A percentile compares a stretch with the other conserved stretches of the same genome.
phyloP scores from a whole-genome alignment of 2,113 vertebrate species.

The Lophochroa leadbeateri region DNA sequence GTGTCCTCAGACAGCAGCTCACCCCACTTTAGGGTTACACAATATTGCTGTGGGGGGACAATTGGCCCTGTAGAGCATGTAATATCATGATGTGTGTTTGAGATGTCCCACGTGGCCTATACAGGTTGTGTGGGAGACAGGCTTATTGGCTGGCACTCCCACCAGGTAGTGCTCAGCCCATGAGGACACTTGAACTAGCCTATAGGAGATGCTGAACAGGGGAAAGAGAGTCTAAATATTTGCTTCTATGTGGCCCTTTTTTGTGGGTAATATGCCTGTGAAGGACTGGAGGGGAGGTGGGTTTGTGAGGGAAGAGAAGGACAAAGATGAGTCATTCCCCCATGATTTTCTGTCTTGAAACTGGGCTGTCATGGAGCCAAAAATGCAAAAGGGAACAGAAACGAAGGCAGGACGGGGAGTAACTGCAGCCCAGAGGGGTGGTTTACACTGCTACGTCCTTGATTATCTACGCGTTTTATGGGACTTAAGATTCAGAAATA shows the following conservation, averaged over 20 bases:
- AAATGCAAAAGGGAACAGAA: not conserved
- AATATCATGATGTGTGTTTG: not conserved
- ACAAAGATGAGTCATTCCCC: not conserved
- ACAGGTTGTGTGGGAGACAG: not conserved
- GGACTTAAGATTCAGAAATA: not conserved
- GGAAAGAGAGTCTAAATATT: not conserved
- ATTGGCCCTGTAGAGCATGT: fast-evolving
- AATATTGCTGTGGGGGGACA: not conserved
- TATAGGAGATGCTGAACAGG: not conserved
- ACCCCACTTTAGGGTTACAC: not conserved
- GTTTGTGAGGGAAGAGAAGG: not conserved
- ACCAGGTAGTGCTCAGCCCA: not conserved
- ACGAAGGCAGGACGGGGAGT: not conserved
- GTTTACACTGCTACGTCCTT: not conserved
- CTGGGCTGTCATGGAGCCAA: not conserved
- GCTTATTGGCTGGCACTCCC: not conserved
- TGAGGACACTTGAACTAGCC: not conserved
- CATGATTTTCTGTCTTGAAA: not conserved
- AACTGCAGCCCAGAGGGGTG: not conserved
- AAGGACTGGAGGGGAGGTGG: not conserved
- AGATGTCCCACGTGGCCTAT: not conserved
- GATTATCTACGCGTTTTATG: not conserved
- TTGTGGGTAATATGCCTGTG: fast-evolving
- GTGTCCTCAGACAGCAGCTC: not conserved
- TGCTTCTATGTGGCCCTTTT: not conserved